These are phyloP conservation scores for Gallinago jamesoni DNA, from an alignment of 2,113 vertebrate species.

Conservation along the genomic window DNA sequence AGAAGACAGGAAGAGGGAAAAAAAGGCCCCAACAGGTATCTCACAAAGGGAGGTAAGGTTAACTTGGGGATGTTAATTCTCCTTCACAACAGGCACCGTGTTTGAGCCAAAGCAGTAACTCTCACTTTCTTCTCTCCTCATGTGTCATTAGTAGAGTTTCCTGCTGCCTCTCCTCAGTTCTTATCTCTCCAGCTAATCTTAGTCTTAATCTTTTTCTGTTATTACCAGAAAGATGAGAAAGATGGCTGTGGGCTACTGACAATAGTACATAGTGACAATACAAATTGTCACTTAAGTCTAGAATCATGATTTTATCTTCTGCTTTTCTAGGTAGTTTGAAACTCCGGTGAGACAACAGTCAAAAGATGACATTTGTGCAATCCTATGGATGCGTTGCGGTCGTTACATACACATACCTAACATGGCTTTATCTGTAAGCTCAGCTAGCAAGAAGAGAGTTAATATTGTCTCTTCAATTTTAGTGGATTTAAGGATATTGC, in stretches of 20 bases:
- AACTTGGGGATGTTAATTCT: slow-evolving; percentile 49
- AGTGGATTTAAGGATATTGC: background rate
- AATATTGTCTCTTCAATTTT: background rate
- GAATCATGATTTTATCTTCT: background rate
- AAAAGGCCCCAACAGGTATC: slow-evolving; percentile 15
- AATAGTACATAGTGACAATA: background rate
- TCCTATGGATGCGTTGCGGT: background rate
- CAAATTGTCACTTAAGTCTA: background rate
- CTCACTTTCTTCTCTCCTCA: background rate
- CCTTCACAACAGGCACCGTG: slow-evolving; percentile 11
- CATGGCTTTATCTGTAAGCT: background rate
- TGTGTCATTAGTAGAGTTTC: slow-evolving; percentile 43
- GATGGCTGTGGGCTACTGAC: slow-evolving; percentile 22
- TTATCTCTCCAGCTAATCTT: slow-evolving; percentile 32
- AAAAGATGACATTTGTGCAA: background rate
- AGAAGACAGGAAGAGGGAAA: background rate
- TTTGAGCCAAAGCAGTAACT: slow-evolving; percentile 38
- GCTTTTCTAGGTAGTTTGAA: background rate
- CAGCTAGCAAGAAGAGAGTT: background rate
- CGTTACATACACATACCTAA: background rate
- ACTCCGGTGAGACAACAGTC: background rate
- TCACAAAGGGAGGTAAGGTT: slow-evolving; percentile 35
- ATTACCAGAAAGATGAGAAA: slow-evolving; percentile 44
- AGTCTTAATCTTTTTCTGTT: slow-evolving; percentile 37
- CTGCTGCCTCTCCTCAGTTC: slow-evolving; percentile 36